Evolutionary conservation across 2,113 vertebrate species (phyloP).

Genomic region (Mormyrus iriodes): DNA sequence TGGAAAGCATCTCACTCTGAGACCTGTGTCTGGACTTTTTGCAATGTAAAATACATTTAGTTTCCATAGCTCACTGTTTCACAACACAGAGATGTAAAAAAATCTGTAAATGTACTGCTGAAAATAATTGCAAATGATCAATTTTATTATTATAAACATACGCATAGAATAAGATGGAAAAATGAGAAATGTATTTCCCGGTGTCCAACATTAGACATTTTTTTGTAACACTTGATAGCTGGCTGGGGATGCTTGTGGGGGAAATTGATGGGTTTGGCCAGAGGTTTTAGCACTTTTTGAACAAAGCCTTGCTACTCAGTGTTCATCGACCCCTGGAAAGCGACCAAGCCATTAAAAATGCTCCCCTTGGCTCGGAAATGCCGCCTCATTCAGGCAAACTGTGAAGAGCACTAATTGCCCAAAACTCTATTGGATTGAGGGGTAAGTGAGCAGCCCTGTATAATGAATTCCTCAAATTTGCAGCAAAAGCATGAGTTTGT

Average conservation of each 20-base stretch:
- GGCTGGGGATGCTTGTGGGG: background rate
- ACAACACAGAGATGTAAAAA: background rate
- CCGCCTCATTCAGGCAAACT: background rate
- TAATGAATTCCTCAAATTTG: background rate
- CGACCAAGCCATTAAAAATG: background rate
- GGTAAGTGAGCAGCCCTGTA: background rate
- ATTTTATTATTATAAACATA: background rate
- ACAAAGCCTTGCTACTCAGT: background rate
- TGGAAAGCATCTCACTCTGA: background rate
- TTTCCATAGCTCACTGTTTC: background rate
- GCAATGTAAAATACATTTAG: background rate
- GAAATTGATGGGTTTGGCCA: background rate
- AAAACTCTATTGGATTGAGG: background rate
- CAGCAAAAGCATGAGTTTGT: background rate
- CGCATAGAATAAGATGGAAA: background rate
- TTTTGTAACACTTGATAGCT: background rate
- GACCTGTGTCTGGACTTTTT: background rate
- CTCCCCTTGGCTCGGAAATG: background rate
- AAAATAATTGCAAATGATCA: background rate
- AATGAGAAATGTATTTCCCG: background rate
- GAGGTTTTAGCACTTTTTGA: background rate
- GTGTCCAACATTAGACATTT: background rate
- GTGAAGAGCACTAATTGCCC: background rate
- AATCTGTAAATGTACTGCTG: background rate
- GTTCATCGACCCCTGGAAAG: background rate